A percentile compares a stretch with the other conserved stretches of the same genome.
These are phyloP conservation scores for Sebastes cheni DNA, from an alignment of 2,797 vertebrate species.

Conservation along the genomic window DNA sequence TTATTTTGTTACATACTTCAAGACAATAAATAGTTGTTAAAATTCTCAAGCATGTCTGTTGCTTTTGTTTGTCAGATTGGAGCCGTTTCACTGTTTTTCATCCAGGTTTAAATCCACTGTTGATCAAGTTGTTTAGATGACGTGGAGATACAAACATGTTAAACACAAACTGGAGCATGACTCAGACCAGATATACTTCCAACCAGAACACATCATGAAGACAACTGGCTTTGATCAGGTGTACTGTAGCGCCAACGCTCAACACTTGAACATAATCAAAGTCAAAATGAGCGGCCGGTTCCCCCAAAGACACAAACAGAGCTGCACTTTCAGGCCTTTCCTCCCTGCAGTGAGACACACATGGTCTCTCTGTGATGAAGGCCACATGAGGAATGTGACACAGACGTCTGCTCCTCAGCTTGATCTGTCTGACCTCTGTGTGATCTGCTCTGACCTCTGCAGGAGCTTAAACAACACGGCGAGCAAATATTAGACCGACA, in stretches of 20 bases:
- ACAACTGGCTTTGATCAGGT: neutral
- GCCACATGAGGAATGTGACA: constrained; percentile 78
- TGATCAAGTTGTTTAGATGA: neutral
- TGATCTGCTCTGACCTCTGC: constrained; percentile 47
- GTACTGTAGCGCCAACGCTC: neutral
- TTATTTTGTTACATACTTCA: constrained; percentile 91
- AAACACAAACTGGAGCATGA: neutral
- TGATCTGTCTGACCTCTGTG: constrained; percentile 55
- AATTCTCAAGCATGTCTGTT: constrained; percentile 47
- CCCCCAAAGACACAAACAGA: constrained; percentile 16
- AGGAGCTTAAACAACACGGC: constrained; percentile 32
- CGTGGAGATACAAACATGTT: neutral
- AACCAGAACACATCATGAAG: neutral
- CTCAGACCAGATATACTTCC: neutral
- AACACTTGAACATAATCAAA: constrained; percentile 10
- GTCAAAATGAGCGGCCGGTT: constrained; percentile 10
- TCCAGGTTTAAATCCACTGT: neutral
- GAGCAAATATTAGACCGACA: constrained; percentile 52
- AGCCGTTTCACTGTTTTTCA: neutral
- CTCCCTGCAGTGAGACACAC: constrained; percentile 39
- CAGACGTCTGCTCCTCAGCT: constrained; percentile 51
- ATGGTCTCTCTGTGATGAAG: constrained; percentile 56
- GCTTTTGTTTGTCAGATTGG: constrained; percentile 7
- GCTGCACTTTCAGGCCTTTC: constrained; percentile 22
- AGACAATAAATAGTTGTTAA: constrained; percentile 91